These are phyloP conservation scores for Torymus auratus DNA, from an alignment of 2,888 invertebrate genomes.

Conservation along the genomic window DNA sequence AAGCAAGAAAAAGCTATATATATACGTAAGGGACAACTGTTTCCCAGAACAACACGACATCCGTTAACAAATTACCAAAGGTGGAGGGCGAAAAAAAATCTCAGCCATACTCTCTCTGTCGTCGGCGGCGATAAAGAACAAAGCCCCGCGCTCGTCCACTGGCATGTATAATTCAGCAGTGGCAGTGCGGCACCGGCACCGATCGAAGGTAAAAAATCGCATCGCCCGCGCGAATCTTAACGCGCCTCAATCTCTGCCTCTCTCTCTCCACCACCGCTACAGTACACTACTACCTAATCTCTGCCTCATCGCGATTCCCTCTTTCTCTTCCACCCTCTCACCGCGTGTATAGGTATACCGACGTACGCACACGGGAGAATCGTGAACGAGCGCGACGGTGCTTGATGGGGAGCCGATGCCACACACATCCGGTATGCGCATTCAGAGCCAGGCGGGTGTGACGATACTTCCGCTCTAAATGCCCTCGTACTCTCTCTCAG, in stretches of 20 bases:
- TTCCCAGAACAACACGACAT: no score
- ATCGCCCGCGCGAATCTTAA: slow-evolving; percentile 42
- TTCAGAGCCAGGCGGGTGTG: slow-evolving; percentile 77
- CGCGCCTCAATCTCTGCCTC: slow-evolving; percentile 19
- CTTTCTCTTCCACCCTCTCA: neutral
- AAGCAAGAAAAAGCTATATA: no score
- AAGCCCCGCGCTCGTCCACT: slow-evolving; percentile 4
- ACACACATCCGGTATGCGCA: slow-evolving; percentile 77
- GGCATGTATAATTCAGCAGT: slow-evolving; percentile 6
- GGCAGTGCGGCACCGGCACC: neutral
- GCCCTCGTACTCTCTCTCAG: slow-evolving; percentile 64
- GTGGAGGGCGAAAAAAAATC: neutral
- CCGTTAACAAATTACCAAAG: no score
- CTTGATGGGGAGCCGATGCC: slow-evolving; percentile 77
- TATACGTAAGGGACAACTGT: no score
- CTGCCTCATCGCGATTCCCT: neutral
- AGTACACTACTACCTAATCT: no score
- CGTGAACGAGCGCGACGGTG: slow-evolving; percentile 71
- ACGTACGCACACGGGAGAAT: slow-evolving; percentile 66
- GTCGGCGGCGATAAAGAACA: slow-evolving; percentile 22
- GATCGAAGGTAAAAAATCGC: slow-evolving; percentile 1
- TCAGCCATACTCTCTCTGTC: slow-evolving; percentile 10
- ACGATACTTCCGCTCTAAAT: slow-evolving; percentile 77
- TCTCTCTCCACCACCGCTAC: no score
- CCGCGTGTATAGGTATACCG: neutral